Evolutionary conservation across 1,140 invertebrate species (phyloP).

Genomic region (Liolophura sinensis): DNA sequence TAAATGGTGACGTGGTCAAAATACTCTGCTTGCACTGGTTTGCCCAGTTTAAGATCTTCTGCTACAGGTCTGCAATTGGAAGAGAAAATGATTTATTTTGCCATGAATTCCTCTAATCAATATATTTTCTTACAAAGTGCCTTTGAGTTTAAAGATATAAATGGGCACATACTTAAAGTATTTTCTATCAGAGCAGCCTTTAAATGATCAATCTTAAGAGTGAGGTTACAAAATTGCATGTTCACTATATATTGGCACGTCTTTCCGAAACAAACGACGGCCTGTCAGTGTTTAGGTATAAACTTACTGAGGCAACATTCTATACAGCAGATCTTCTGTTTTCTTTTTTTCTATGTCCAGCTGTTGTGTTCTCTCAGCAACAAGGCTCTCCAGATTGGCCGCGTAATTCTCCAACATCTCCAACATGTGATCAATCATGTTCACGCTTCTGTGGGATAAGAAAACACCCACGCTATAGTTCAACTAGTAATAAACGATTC

Average conservation of each 20-base stretch:
- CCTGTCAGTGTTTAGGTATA: background rate
- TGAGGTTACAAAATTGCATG: background rate
- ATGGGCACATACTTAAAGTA: background rate
- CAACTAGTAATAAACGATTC: no score
- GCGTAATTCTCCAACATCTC: constrained; percentile 94
- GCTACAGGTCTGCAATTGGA: constrained; percentile 74
- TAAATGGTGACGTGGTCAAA: constrained; percentile 88
- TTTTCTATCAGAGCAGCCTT: no score
- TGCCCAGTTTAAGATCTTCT: constrained; percentile 83
- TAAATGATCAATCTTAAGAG: background rate
- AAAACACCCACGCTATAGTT: background rate
- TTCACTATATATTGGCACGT: background rate
- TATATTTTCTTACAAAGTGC: background rate
- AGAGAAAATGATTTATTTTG: background rate
- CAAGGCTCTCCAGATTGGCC: constrained; percentile 89
- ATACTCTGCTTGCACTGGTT: constrained; percentile 85
- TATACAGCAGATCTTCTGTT: constrained; percentile 88
- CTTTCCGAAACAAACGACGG: background rate
- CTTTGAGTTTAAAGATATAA: background rate
- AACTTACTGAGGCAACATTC: constrained; percentile 70
- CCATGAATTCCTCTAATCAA: background rate
- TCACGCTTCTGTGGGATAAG: constrained; percentile 75
- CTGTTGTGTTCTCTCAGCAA: constrained; percentile 86
- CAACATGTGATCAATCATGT: constrained; percentile 94
- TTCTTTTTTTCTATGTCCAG: constrained; percentile 90